Evolutionary conservation across 2,797 vertebrate genomes (phyloP).

Genomic region (Poecilia picta): DNA sequence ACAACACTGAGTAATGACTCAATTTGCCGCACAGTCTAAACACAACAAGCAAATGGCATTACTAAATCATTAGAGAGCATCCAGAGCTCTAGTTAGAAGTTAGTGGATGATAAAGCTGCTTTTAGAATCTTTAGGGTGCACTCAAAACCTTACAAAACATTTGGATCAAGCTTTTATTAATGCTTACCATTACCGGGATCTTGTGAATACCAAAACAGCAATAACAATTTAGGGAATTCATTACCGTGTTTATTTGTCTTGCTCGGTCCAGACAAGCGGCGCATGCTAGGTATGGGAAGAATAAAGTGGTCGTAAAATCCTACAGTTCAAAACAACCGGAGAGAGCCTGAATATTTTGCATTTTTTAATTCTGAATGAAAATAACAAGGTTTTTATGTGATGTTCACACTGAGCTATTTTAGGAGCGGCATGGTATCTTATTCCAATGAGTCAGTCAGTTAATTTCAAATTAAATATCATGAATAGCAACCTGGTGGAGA

Average conservation of each 20-base stretch:
- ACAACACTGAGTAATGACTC: constrained; percentile 80
- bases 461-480: neutral
- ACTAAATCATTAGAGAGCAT: constrained; percentile 76
- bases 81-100: constrained; percentile 58
- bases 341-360: neutral
- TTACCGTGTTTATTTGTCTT: neutral
- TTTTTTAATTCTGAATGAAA: neutral
- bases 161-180: constrained; percentile 6
- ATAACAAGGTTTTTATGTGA: neutral
- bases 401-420: neutral
- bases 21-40: constrained; percentile 77
- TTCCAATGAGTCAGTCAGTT: neutral
- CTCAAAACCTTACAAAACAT: constrained; percentile 9
- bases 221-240: neutral
- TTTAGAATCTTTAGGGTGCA: constrained; percentile 23
- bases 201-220: neutral
- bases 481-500: neutral
- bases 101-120: constrained; percentile 53
- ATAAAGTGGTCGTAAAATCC: neutral
- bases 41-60: constrained; percentile 77
- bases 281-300: neutral
- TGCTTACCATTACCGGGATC: constrained; percentile 3
- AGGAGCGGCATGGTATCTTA: neutral
- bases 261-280: neutral
- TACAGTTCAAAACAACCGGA: neutral